A percentile compares a stretch with the other conserved stretches of the same genome.
Conservation (phyloP, 2,113 vertebrate genomes). For the Rynchops niger region DNA sequence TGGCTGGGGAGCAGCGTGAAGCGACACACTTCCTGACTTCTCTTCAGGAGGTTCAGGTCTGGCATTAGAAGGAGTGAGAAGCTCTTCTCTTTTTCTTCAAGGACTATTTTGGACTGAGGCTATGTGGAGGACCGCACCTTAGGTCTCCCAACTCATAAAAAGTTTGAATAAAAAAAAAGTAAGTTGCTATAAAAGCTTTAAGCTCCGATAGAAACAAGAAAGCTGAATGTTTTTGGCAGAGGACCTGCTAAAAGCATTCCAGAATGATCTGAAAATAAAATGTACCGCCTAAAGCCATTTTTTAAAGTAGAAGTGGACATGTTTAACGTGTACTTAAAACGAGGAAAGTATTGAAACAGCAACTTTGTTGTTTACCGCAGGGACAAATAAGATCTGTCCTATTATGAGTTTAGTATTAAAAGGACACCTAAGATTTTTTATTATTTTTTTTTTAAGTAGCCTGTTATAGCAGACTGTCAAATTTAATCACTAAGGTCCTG, state of each 20-base stretch:
- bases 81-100: neutral
- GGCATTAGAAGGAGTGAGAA: neutral
- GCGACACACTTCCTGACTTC: neutral
- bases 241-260: neutral
- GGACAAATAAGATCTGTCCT: neutral
- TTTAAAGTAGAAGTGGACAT: neutral
- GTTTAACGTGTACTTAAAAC: neutral
- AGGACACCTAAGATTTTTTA: neutral
- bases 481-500: neutral
- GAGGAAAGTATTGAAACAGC: neutral
- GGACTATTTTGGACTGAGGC: neutral
- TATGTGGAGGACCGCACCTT: neutral
- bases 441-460: neutral
- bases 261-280: neutral
- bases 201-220: neutral
- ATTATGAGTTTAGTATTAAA: neutral
- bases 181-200: neutral
- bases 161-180: neutral
- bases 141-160: neutral
- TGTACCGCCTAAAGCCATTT: neutral
- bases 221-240: neutral
- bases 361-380: neutral
- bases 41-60: neutral
- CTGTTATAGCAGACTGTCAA: neutral
- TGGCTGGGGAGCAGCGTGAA: neutral